Evolutionary conservation across 2,113 vertebrate genomes (phyloP).

Genomic region (Rynchops niger): DNA sequence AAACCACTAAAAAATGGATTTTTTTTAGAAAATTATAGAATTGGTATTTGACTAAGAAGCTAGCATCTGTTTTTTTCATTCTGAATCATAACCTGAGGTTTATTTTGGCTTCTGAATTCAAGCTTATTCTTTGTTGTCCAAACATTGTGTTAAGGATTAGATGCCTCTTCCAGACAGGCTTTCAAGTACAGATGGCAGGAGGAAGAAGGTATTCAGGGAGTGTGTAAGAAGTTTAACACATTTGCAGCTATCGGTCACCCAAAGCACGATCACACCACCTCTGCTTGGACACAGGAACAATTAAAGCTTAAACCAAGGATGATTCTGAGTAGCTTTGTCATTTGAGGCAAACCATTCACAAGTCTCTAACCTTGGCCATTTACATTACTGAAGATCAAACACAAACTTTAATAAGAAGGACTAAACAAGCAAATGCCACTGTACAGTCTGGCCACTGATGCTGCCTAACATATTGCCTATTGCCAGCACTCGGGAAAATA

Average conservation of each 20-base stretch:
- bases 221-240: not conserved
- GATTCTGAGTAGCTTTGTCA: not conserved
- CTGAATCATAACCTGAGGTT: not conserved
- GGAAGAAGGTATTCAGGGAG: not conserved
- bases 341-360: not conserved
- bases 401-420: not conserved
- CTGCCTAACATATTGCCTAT: not conserved
- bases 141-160: not conserved
- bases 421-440: not conserved
- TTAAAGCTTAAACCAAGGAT: not conserved
- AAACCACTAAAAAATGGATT: not conserved
- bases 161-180: not conserved
- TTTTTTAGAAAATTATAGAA: not conserved
- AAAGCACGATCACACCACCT: not conserved
- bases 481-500: not conserved
- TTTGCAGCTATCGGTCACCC: not conserved
- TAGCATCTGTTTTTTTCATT: not conserved
- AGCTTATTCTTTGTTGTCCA: not conserved
- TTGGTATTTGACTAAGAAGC: not conserved
- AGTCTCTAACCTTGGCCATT: not conserved
- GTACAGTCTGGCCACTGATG: not conserved
- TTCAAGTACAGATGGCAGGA: not conserved
- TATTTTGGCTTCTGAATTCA: not conserved
- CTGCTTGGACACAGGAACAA: not conserved
- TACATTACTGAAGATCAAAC: not conserved